A percentile compares a stretch with the other conserved stretches of the same genome.
Conservation (phyloP, 1,140 invertebrate species). For the Ridgeia piscesae region DNA sequence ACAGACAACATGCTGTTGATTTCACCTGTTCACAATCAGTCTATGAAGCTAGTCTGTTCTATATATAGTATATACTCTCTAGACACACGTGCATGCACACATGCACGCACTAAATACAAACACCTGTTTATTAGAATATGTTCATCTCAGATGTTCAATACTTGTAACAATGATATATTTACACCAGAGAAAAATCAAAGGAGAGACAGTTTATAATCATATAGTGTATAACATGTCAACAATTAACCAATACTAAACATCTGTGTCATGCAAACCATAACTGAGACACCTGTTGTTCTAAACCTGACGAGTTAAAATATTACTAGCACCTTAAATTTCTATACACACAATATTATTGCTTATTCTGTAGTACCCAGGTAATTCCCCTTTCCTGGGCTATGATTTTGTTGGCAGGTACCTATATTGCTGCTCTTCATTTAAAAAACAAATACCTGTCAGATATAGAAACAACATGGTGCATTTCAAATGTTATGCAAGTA, state of each 20-base stretch:
- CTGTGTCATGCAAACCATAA: too few relatives aligned
- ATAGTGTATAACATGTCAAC: not conserved
- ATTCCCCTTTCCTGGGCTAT: not conserved
- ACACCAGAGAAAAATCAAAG: not conserved
- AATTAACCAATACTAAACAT: too few relatives aligned
- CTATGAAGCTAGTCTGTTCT: not conserved
- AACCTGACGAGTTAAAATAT: too few relatives aligned
- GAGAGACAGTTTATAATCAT: not conserved
- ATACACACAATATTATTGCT: not conserved
- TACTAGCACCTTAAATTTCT: too few relatives aligned
- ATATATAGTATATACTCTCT: too few relatives aligned
- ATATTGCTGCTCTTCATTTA: too few relatives aligned
- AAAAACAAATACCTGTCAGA: too few relatives aligned
- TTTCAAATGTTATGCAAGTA: not conserved
- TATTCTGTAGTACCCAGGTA: not conserved
- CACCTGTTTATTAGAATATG: too few relatives aligned
- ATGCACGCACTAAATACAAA: too few relatives aligned
- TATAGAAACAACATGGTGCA: not conserved
- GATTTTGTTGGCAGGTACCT: not conserved
- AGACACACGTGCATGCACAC: too few relatives aligned
- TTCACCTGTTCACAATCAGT: too few relatives aligned
- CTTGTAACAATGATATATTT: not conserved
- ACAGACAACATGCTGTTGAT: not conserved
- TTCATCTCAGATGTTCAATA: not conserved
- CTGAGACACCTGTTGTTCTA: too few relatives aligned